Evolutionary conservation across 1,140 invertebrate species (phyloP), one percentile per base, ranked within the genome.

Genomic region (Acromyrmex charruanus): DNA sequence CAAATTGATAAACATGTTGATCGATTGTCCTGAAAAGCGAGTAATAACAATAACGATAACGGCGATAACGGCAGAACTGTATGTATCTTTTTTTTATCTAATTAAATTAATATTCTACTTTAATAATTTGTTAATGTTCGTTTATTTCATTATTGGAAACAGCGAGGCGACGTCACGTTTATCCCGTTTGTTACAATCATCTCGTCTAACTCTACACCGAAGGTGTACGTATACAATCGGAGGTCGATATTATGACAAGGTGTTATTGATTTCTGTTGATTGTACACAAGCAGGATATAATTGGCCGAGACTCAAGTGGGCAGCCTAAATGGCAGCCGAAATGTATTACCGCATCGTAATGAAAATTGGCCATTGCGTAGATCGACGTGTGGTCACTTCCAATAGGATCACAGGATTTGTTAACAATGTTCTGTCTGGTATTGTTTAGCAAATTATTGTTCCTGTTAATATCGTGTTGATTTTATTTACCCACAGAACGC

Each of bases 211-310:
- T 18, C 10, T 59, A 59, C 39, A 61, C 10, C 55, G 44, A 7
- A 44, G 16, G 53, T 72, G 39, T 25, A 53, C 6, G 39, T 39
- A 14, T 21, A 49, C 5, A 53, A 58, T 18, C n/a, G 68, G 31
- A 59, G 35, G 3, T 49, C 66, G 79, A 82, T 82, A 55, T 58
- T 68, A 77, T 35, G 81, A 85, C 61, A 75, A 77, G 74, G 72
- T 85, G 31, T 77, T 85, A 85, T 85, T 77, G 82, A 85, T 77
- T 85, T 85, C 82, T 85, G 82, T 77, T 85, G 82, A 75, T 85
- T 53, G 82, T 66, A 77, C 44, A 77, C 72, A 75, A 85, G 49
- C 82, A 25, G 82, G 39, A 21, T 65, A 77, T 85, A 85, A 85
- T 85, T 85, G 72, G 82, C 74, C 58, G 59, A 77, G 49, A 85